Percentiles rank a stretch among this genome's conserved stretches.
phyloP scores from a whole-genome alignment of 2,888 invertebrate species.

The Agrotis puta region DNA sequence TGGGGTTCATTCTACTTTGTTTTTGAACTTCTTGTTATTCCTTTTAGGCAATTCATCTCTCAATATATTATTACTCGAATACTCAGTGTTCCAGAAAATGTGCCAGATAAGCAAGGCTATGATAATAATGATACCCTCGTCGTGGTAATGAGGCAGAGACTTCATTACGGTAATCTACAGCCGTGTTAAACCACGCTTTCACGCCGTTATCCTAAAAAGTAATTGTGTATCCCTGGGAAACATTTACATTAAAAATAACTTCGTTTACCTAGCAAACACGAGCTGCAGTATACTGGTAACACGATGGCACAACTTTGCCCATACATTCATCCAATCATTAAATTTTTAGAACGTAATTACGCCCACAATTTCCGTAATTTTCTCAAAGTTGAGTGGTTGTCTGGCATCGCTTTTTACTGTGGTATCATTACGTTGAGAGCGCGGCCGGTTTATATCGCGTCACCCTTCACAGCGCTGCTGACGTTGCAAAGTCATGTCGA shows the following conservation, averaged over 20 bases:
- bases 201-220: conserved; percentile 43
- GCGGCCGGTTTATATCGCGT: conserved; percentile 35
- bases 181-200: conserved; percentile 11
- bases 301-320: conserved; percentile 32
- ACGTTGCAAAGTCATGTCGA: conserved; percentile 34
- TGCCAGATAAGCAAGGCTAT: neutral
- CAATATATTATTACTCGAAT: neutral
- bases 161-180: conserved; percentile 33
- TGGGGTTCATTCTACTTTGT: neutral
- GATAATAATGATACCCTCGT: conserved; percentile 9
- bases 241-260: conserved; percentile 50
- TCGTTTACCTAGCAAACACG: conserved; percentile 33
- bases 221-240: conserved; percentile 12
- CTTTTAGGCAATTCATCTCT: neutral
- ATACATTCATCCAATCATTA: conserved; percentile 52
- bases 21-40: neutral
- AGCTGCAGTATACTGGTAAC: conserved; percentile 24
- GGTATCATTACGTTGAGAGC: conserved; percentile 50
- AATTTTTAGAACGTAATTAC: conserved; percentile 58
- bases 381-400: conserved; percentile 55
- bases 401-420: conserved; percentile 51
- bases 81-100: neutral
- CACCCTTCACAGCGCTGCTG: conserved; percentile 16
- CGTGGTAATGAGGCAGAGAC: neutral
- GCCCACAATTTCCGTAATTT: conserved; percentile 53